Conservation (phyloP, 2,113 vertebrate species). For the Conger conger region DNA sequence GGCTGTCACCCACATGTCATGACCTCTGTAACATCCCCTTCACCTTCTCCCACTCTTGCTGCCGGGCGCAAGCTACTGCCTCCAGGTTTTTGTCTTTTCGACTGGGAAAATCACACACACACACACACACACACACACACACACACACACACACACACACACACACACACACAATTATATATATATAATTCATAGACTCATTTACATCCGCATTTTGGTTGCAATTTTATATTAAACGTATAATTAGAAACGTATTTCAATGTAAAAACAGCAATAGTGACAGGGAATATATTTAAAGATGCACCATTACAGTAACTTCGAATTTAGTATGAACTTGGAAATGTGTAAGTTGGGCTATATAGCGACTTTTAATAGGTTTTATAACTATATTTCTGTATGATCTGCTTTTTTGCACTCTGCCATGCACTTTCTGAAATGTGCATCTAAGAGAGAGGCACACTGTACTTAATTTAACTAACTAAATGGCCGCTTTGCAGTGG, state of each 20-base stretch:
- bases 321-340: not conserved
- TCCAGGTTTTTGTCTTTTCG: not conserved
- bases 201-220: not conserved
- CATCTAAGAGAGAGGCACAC: not conserved
- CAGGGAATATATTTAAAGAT: not conserved
- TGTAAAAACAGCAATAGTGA: not conserved
- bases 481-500: not conserved
- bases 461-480: not conserved
- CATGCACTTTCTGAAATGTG: not conserved
- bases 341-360: not conserved
- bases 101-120: not conserved
- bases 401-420: not conserved
- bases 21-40: conserved; percentile 71
- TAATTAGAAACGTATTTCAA: not conserved
- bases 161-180: no score
- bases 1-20: conserved; percentile 70
- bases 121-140: no score
- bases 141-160: no score
- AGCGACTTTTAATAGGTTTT: no score
- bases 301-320: not conserved
- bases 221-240: not conserved
- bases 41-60: conserved; percentile 61
- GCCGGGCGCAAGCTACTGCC: conserved; percentile 16
- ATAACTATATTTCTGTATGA: not conserved
- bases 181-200: not conserved